phyloP scores from a whole-genome alignment of 2,888 invertebrate genomes.

The Diarsia dahlii region DNA sequence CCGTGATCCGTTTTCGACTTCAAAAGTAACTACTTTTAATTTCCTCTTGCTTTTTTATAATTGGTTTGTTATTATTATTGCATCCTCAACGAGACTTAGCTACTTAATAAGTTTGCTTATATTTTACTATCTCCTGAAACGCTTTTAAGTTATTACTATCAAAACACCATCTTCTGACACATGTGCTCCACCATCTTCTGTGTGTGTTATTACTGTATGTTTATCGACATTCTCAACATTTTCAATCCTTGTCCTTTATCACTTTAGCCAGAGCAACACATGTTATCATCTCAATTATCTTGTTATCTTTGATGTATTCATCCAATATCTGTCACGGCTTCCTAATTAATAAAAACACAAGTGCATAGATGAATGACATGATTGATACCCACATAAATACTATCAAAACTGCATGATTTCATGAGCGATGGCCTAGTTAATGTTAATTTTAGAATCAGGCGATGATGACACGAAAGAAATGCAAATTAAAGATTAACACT shows the following conservation, averaged over 20 bases:
- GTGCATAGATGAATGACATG: background rate
- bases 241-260: background rate
- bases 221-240: background rate
- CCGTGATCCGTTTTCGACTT: conserved; percentile 44
- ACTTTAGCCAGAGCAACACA: background rate
- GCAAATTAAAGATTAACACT: background rate
- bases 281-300: background rate
- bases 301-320: background rate
- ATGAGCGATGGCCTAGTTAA: background rate
- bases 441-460: background rate
- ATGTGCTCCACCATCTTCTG: too few relatives aligned
- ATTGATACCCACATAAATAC: conserved; percentile 7
- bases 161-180: background rate
- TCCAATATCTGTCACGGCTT: background rate
- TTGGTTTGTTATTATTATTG: conserved; percentile 37
- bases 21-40: conserved; percentile 41
- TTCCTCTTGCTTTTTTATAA: conserved; percentile 46
- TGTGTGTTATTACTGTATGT: background rate
- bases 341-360: background rate
- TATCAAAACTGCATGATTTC: background rate
- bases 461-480: background rate
- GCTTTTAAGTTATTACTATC: background rate
- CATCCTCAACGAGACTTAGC: conserved; percentile 21
- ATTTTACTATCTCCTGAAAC: background rate
- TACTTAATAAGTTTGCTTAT: background rate